Conservation (phyloP, 2,888 invertebrate genomes). For the Hirtodrosophila confusa region DNA sequence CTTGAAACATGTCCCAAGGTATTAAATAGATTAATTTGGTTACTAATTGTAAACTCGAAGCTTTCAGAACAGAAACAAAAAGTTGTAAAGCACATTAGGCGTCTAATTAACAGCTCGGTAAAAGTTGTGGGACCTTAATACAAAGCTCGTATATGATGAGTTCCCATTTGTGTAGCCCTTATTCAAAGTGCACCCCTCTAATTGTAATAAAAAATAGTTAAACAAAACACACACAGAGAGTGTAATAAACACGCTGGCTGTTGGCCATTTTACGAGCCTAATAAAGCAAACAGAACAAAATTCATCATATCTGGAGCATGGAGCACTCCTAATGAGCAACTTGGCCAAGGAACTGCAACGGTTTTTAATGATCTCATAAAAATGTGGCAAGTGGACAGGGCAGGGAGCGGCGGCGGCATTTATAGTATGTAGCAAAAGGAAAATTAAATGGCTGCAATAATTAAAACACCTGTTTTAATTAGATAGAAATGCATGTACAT, state of each 20-base stretch:
- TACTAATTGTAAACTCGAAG: constrained; percentile 22
- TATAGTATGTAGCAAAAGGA: constrained; percentile 43
- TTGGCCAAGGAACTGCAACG: constrained; percentile 66
- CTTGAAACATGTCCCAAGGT: not conserved
- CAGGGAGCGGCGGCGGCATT: constrained; percentile 45
- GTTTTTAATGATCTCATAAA: constrained; percentile 69
- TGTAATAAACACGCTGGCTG: constrained; percentile 50
- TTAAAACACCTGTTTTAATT: constrained; percentile 81
- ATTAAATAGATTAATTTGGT: constrained; percentile 5
- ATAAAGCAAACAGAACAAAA: constrained; percentile 62
- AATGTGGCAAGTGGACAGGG: constrained; percentile 68
- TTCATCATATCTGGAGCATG: constrained; percentile 77
- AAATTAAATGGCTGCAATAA: constrained; percentile 74
- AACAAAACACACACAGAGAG: constrained; percentile 49
- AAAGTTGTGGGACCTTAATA: constrained; percentile 35
- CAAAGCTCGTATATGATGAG: not conserved
- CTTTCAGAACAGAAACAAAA: constrained; percentile 13
- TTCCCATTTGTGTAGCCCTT: constrained; percentile 14
- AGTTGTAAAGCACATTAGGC: constrained; percentile 48
- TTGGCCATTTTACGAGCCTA: constrained; percentile 61
- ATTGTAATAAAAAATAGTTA: constrained; percentile 68
- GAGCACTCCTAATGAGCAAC: constrained; percentile 68
- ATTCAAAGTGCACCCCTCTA: constrained; percentile 39
- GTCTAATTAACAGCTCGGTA: constrained; percentile 56
- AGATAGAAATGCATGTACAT: constrained; percentile 67